Base-by-base conservation (phyloP, 2,113 vertebrate species). In the Chlorodrepanis virens region DNA sequence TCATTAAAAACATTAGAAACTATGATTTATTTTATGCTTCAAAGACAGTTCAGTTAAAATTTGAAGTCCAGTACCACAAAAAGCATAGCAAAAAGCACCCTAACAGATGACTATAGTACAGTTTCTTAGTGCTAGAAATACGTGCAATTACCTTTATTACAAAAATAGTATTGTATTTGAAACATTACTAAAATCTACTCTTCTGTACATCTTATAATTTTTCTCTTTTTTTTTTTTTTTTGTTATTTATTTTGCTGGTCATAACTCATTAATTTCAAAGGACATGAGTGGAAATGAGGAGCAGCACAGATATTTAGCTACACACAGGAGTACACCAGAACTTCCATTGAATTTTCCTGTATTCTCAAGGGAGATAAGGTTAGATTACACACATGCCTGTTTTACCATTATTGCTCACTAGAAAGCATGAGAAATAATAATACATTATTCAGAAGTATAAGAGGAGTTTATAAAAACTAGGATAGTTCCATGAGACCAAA, bases 61-160 rank as follows among this genome's bases (percentile, higher is more conserved):
- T 5, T 39, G 20, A 49, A 65, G 11, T 67, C 14, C 37, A 28
- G 13, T 42, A 18, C 7, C 10, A 60, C 14, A 67, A 57, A 18
- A 69, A 23, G 10, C 28, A 33, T 8, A 69, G 27, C 6, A 85
- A 90, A 47, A 47, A 5, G 0, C 5, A 0, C 0, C 0, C 8
- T 8, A 9, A 16, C 14, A 50, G 31, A 57, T 57, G 2, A 57
- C 33, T 33, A 33, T 6, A 77, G 10, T 12, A 56, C 4, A 53
- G 31, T 50, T 89, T 79, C 31, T 33, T 47, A 59, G 7, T 29
- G 27, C 25, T 67, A 68, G 56, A 84, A 79, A 70, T 65, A 22
- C 7, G 27, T 10, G 6, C 18, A 68, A 45, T 67, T 39, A 27
- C 25, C 23, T 82, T 50, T 59, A 37, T 40, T 75, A 50, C 9